These are phyloP conservation scores for Ethmia dodecea DNA, from an alignment of 2,888 invertebrate species.

Conservation along the genomic window DNA sequence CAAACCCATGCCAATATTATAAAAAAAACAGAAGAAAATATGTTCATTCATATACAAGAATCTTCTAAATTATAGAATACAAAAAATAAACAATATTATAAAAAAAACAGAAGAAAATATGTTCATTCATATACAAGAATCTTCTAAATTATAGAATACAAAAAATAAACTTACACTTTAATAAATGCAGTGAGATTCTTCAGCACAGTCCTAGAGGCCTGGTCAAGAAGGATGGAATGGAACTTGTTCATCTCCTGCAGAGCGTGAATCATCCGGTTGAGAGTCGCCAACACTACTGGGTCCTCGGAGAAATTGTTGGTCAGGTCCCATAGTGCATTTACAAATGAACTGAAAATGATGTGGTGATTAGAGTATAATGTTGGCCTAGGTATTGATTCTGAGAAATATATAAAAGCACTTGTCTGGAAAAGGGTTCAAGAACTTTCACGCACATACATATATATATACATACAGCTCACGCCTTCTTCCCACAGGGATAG, in stretches of 20 bases:
- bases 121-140: background rate
- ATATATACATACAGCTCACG: too few relatives aligned
- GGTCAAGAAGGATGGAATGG: conserved; percentile 93
- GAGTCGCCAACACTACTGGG: conserved; percentile 86
- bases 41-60: background rate
- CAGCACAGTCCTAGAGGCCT: conserved; percentile 92
- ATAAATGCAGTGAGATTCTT: conserved; percentile 94
- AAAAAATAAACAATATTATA: too few relatives aligned
- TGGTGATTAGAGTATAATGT: too few relatives aligned
- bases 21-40: background rate
- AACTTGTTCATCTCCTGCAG: conserved; percentile 96
- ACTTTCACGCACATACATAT: too few relatives aligned
- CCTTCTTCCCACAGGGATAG: too few relatives aligned
- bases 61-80: too few relatives aligned
- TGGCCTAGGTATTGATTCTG: too few relatives aligned
- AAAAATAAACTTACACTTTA: conserved; percentile 89
- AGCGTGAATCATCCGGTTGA: conserved; percentile 80
- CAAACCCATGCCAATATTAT: too few relatives aligned
- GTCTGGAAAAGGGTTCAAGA: too few relatives aligned
- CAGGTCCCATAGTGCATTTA: conserved; percentile 93
- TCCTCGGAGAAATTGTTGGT: conserved; percentile 93
- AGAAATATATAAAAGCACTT: too few relatives aligned
- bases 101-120: background rate
- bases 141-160: too few relatives aligned
- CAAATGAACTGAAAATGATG: conserved; percentile 81